Conservation (phyloP, 1,140 invertebrate species). For the Mercenaria mercenaria region DNA sequence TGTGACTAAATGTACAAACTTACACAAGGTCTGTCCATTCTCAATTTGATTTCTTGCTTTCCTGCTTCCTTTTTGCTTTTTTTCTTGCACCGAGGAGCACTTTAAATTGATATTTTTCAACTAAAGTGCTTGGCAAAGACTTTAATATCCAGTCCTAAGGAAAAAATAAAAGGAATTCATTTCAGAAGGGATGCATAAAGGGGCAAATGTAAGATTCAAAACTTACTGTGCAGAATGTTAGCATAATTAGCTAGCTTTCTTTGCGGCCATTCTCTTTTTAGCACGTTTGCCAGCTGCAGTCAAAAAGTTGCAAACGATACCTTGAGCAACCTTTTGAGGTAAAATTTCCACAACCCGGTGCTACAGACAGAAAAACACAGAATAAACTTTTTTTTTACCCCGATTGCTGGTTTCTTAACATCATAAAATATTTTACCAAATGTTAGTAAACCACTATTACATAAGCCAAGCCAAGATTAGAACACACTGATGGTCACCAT, state of each 20-base stretch:
- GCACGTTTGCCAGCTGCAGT: not conserved
- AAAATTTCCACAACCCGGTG: not conserved
- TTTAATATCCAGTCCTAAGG: not conserved
- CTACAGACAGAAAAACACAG: not conserved
- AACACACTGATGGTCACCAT: no score
- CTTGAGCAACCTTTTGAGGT: not conserved
- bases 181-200: no score
- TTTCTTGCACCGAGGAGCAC: not conserved
- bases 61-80: slow-evolving; percentile 46
- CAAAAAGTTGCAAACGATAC: not conserved
- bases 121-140: not conserved
- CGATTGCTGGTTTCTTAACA: no score
- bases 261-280: not conserved
- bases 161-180: not conserved
- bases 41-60: slow-evolving; percentile 26
- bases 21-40: no score
- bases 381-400: no score
- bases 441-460: no score
- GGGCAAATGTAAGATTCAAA: not conserved
- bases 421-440: no score
- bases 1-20: no score
- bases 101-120: not conserved
- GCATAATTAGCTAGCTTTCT: not conserved
- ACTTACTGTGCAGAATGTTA: not conserved
- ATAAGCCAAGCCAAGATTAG: no score